Conservation (phyloP, 2,113 vertebrate genomes). For the Aix galericulata region DNA sequence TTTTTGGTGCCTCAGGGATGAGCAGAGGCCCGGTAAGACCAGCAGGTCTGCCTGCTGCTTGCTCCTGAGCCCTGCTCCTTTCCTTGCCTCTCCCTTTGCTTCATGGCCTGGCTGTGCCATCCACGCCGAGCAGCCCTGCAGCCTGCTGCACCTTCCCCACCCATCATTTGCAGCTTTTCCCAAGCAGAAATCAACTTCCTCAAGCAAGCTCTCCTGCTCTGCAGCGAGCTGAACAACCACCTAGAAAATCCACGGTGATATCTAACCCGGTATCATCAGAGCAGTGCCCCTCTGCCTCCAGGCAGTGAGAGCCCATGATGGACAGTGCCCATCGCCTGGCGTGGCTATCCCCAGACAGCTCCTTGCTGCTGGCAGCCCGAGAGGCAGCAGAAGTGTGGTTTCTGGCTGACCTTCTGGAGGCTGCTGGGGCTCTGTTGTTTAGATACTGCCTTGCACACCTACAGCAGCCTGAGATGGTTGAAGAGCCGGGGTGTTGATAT, state of each 20-base stretch:
- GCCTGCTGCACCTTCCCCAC: background rate
- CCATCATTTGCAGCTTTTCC: background rate
- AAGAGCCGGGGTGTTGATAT: background rate
- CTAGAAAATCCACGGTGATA: background rate
- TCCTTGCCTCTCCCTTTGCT: background rate
- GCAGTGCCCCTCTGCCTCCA: background rate
- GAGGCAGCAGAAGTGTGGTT: background rate
- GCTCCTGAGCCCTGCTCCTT: background rate
- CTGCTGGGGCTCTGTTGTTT: background rate
- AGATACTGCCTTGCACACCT: background rate
- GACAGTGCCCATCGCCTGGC: background rate
- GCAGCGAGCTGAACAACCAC: background rate
- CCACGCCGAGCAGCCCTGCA: background rate
- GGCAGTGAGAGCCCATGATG: fast-evolving
- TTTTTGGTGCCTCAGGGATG: background rate
- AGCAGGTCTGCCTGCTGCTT: fast-evolving
- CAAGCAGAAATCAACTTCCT: background rate
- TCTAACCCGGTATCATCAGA: background rate
- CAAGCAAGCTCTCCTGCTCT: background rate
- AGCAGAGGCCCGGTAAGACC: background rate
- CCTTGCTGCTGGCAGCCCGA: background rate
- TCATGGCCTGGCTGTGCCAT: background rate
- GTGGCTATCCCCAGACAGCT: background rate
- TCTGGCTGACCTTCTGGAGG: slow-evolving; percentile 44
- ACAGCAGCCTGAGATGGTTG: background rate